Percentiles rank a stretch among this genome's conserved stretches.
phyloP scores from a whole-genome alignment of 1,140 invertebrate genomes.

The Drosophila carrolli region DNA sequence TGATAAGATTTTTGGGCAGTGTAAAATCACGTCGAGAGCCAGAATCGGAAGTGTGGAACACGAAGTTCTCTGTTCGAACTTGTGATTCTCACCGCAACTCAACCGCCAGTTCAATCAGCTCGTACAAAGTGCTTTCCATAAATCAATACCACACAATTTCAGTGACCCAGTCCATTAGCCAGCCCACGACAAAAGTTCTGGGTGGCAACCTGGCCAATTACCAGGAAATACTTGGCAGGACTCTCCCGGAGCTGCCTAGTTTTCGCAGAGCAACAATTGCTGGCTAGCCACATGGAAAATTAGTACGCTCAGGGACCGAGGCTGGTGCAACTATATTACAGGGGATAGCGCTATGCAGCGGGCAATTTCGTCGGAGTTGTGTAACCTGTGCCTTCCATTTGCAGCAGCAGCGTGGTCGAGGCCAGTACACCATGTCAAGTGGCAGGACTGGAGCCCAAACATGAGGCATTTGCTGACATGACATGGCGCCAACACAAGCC shows the following conservation, averaged over 20 bases:
- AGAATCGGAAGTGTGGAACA: no score
- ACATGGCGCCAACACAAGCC: slow-evolving; percentile 57
- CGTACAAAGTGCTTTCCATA: slow-evolving; percentile 17
- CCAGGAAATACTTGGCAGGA: slow-evolving; percentile 12
- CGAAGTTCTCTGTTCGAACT: background rate
- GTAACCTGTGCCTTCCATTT: slow-evolving; percentile 52
- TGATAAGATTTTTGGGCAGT: slow-evolving; percentile 35
- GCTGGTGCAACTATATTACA: background rate
- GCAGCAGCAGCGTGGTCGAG: slow-evolving; percentile 32
- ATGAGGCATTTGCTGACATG: slow-evolving; percentile 40
- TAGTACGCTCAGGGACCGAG: slow-evolving; percentile 21
- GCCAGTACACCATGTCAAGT: slow-evolving; percentile 48
- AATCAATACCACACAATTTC: slow-evolving; percentile 62
- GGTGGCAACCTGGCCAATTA: slow-evolving; percentile 42
- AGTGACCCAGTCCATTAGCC: slow-evolving; percentile 61
- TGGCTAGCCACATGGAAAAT: slow-evolving; percentile 66
- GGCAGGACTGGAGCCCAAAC: slow-evolving; percentile 21
- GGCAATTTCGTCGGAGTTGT: slow-evolving; percentile 5
- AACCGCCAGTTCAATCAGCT: slow-evolving; percentile 55
- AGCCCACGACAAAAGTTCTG: slow-evolving; percentile 6
- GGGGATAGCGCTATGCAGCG: background rate
- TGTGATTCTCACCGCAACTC: slow-evolving; percentile 3
- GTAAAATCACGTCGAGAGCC: background rate
- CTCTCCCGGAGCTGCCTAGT: slow-evolving; percentile 14
- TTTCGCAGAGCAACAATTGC: slow-evolving; percentile 57